Conservation (phyloP, 2,797 vertebrate species). For the Heterohyrax brucei region DNA sequence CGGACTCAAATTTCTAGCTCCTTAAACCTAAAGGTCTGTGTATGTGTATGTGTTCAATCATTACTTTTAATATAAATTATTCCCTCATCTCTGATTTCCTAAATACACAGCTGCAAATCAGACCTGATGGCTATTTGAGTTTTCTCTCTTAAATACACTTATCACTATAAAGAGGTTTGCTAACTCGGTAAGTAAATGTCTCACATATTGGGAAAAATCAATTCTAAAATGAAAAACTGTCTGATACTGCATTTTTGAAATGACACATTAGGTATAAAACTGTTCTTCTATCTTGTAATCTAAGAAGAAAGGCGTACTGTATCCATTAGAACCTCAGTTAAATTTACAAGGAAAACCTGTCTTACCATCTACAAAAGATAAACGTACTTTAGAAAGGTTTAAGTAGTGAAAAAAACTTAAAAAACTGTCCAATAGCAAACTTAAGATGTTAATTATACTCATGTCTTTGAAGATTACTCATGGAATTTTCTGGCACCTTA, state of each 20-base stretch:
- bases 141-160: constrained; percentile 55
- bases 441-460: constrained; percentile 73
- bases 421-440: constrained; percentile 44
- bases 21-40: neutral
- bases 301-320: constrained; percentile 66
- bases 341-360: constrained; percentile 69
- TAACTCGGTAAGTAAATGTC: constrained; percentile 42
- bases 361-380: constrained; percentile 58
- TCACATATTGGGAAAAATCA: constrained; percentile 64
- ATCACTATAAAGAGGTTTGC: constrained; percentile 40
- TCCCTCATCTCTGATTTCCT: constrained; percentile 45
- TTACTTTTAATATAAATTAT: constrained; percentile 55
- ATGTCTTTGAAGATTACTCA: constrained; percentile 80
- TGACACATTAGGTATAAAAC: constrained; percentile 57
- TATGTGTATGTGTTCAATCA: neutral
- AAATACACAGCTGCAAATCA: constrained; percentile 49
- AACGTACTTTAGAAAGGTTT: constrained; percentile 72
- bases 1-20: constrained; percentile 32
- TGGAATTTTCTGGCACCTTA: constrained; percentile 74
- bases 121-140: constrained; percentile 21
- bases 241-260: constrained; percentile 68
- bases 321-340: constrained; percentile 62
- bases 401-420: neutral
- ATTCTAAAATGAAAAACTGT: constrained; percentile 65
- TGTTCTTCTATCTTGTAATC: constrained; percentile 39